Conservation (phyloP, 2,113 vertebrate genomes). For the Psilopogon haemacephalus region DNA sequence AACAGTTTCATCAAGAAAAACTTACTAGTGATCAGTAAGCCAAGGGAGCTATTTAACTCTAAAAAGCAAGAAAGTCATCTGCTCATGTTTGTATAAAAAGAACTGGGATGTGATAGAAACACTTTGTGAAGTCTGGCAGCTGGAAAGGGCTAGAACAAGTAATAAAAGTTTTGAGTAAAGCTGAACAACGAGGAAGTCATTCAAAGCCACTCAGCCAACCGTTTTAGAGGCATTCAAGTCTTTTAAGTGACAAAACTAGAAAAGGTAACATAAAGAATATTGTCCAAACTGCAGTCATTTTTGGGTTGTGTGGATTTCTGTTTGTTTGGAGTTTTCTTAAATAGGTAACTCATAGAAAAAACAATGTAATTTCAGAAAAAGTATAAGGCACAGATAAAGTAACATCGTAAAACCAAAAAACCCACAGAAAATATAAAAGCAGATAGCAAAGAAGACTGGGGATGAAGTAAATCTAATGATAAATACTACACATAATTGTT, state of each 20-base stretch:
- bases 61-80: not conserved
- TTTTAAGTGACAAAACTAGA: not conserved
- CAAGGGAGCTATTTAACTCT: not conserved
- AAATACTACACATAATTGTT: not conserved
- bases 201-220: not conserved
- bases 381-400: not conserved
- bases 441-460: not conserved
- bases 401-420: not conserved
- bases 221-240: not conserved
- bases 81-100: not conserved
- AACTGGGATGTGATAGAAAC: not conserved
- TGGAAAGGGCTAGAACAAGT: not conserved
- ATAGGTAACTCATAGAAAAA: not conserved
- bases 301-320: not conserved
- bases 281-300: not conserved
- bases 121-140: not conserved
- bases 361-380: not conserved
- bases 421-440: not conserved
- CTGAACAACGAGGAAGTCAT: not conserved
- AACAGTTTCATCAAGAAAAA: not conserved
- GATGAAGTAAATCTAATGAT: not conserved
- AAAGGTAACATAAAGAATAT: not conserved
- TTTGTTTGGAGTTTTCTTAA: not conserved
- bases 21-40: not conserved
- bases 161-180: not conserved